Base-by-base conservation (phyloP, 2,797 vertebrate genomes). In the Typhlichthys eigenmanni region DNA sequence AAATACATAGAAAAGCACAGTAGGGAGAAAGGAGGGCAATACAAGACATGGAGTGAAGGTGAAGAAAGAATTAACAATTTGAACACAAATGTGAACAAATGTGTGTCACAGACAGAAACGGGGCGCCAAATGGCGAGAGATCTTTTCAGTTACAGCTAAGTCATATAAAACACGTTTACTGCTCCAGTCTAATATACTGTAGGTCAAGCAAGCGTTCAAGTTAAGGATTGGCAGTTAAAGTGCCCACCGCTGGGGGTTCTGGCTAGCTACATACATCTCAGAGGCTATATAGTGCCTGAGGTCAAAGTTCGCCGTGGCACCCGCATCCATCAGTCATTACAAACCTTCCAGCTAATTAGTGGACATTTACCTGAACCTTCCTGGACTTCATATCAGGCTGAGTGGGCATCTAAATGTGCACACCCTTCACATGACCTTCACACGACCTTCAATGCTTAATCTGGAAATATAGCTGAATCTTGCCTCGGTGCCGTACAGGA, bases 261-360 rank as follows among this genome's bases (percentile, higher is more conserved):
- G 53, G 52, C 52, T 79, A 74, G 73, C 62, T 72, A 71, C 52
- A 74, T 78, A 68, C 67, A 69, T 64, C 76, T 82, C 82, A 83
- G 81, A 85, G 79, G 78, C 78, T 85, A 66, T 77, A 73, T 54
- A 82, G 85, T 87, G 82, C 84, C 79, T 77, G 80, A 81, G 76
- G 76, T 85, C 78, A 76, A 54, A 69, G 59, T 47, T 60, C 52
- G 64, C 43, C 14, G 62, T 60, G 52, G 71, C 14, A 49, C 47
- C 66, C 59, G 66, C 58, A 62, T 83, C 82, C 72, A 84, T 77
- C 84, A 85, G 79, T 87, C 81, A 81, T 29, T 29, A 61, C 54
- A 71, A 72, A 64, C 50, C 55, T 61, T 54, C 29, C 34, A 14
- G 53, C 62, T 61, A 45, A 51, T 66, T 58, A 68, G 9, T 29